Evolutionary conservation across 2,888 invertebrate genomes (phyloP), one percentile per base, ranked within the genome.

Genomic region (Pammene fasciana): DNA sequence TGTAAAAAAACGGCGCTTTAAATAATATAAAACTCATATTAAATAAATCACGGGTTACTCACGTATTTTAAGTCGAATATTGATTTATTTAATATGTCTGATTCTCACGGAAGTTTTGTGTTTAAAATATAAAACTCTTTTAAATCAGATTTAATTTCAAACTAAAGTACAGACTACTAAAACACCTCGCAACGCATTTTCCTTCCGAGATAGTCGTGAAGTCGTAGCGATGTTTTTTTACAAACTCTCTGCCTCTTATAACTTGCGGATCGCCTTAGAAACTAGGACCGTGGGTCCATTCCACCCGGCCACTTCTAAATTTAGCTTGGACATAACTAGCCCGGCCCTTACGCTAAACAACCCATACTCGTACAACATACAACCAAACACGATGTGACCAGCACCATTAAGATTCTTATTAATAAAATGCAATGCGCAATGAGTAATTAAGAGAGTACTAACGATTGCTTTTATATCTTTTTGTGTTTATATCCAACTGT

Each of bases 221-320:
- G 48, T 16, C 3, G 4, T 48, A 9, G 50, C 1, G 11, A 5
- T 26, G 13, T 26, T 6, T 14, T 55, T 14, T 38, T 1, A 5
- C n/a, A 16, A 11, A 45, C 36, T 34, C 36, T 50, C 43, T n/a
- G 13, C 34, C 56, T 56, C 56, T 45, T 57, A 43, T 68, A 14
- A 36, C 62, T 68, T 68, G 56, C 5, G 43, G 18, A 36, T 41
- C 5, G 36, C 50, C 62, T 57, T 36, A 67, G 66, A 62, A 67
- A 74, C 75, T 76, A 80, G 78, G 79, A 81, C 82, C 82, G 83
- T 75, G 76, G 76, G 68, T 76, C 73, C 80, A 81, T 81, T 82
- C 80, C 76, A 75, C 76, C 75, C 78, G 68, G 78, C 82, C 79
- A 79, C 82, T 86, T 86, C 88, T 88, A 88, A 85, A 86, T 87